phyloP scores from a whole-genome alignment of 2,888 invertebrate species.

The Crematogaster levior region DNA sequence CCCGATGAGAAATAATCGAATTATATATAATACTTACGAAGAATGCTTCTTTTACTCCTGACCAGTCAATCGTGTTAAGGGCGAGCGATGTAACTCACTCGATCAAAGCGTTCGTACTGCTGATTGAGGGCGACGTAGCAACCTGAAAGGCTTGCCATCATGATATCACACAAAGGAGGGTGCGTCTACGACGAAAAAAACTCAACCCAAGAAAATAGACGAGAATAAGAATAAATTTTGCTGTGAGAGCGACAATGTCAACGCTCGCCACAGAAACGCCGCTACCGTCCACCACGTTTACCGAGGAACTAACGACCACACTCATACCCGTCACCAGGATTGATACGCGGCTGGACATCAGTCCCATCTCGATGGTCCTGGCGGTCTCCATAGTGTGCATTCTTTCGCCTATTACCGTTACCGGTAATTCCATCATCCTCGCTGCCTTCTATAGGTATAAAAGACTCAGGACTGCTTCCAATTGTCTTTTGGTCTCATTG shows the following conservation, averaged over 20 bases:
- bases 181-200: constrained; percentile 66
- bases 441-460: constrained; percentile 88
- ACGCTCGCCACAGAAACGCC: constrained; percentile 75
- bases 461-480: constrained; percentile 88
- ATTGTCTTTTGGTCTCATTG: constrained; percentile 88
- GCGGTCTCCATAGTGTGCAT: constrained; percentile 87
- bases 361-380: constrained; percentile 85
- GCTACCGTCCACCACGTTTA: constrained; percentile 75
- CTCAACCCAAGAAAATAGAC: constrained; percentile 58
- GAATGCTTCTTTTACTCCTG: background rate
- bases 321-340: constrained; percentile 80
- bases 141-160: constrained; percentile 40
- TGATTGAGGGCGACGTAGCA: background rate
- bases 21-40: background rate
- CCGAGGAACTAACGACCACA: constrained; percentile 78
- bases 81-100: background rate
- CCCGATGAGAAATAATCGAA: background rate
- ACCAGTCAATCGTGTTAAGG: background rate
- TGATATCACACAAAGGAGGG: constrained; percentile 56
- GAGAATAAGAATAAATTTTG: constrained; percentile 37
- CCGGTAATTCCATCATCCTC: constrained; percentile 88
- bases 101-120: background rate
- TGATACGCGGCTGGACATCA: constrained; percentile 79
- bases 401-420: constrained; percentile 87
- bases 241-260: constrained; percentile 77